Conservation (phyloP, 1,140 invertebrate genomes). For the Zaprionus lachaisei region DNA sequence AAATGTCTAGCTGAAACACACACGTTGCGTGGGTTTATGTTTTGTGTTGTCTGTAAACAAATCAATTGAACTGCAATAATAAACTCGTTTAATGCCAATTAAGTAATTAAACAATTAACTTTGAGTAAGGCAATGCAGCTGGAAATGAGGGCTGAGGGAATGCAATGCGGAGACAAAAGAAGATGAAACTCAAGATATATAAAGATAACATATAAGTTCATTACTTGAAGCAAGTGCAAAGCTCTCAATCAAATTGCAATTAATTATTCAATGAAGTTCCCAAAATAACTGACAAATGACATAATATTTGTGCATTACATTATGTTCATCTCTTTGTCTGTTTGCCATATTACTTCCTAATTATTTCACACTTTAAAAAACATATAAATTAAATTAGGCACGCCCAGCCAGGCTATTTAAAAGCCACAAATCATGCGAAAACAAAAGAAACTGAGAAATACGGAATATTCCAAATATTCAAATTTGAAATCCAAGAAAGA, state of each 20-base stretch:
- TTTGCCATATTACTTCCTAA: neutral
- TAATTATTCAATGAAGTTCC: neutral
- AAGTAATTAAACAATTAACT: constrained; percentile 48
- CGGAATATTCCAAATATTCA: constrained; percentile 25
- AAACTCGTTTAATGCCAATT: constrained; percentile 41
- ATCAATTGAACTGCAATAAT: constrained; percentile 71
- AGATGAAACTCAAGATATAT: neutral
- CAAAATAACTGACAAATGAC: neutral
- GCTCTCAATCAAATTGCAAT: neutral
- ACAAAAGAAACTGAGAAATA: constrained; percentile 7
- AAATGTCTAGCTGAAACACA: constrained; percentile 42
- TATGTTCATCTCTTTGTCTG: too few species aligned
- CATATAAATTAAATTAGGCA: constrained; percentile 53
- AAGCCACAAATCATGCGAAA: constrained; percentile 71
- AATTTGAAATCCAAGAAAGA: constrained; percentile 27
- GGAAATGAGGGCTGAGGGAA: neutral
- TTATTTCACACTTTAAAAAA: constrained; percentile 12
- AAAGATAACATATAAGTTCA: neutral
- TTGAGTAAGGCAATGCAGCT: neutral
- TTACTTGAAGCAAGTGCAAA: neutral
- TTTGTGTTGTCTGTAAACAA: constrained; percentile 44
- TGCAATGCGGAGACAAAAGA: neutral
- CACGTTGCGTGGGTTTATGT: constrained; percentile 54
- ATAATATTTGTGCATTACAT: neutral
- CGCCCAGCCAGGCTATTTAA: constrained; percentile 62